Evolutionary conservation across 35 echinoderm and acorn worm species (phyloP), one percentile per base, ranked within the genome.

Genomic region (Apostichopus californicus): DNA sequence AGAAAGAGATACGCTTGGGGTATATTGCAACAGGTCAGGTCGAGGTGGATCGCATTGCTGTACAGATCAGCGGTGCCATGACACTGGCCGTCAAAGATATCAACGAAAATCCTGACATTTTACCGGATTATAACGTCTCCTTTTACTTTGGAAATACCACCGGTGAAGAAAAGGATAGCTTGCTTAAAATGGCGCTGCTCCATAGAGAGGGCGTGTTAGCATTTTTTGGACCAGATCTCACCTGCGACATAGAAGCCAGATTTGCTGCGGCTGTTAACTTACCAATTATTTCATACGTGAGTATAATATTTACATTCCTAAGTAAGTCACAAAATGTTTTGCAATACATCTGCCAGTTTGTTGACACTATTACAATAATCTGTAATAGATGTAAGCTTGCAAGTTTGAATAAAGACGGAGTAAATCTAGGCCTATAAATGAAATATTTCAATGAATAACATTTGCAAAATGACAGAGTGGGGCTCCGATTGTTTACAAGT

Each of bases 231-330:
- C 92, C 95, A 0, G 95, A 99, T 34, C 57, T 90, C 20, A 91
- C 93, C 1, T 99, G 97, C 87, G 90, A 83, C 12, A 94, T 73
- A 23, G 97, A 99, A 90, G 97, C 95, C 11, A 68, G 80, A 46
- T 87, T 99, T 7, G 97, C 95, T 8, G 93, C 95, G 1, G 93
- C 97, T 5, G 92, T 93, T 92, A 94, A 99, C 55, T 83, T 96
- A 87, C 97, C 97, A 0, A 96, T 99, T 93, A 93, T 99, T 58
- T 99, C 97, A 18, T 94, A 88, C 90, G 97, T 99, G 92, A 99
- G 93, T 98, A 92, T 21, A 72, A 75, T 61, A 12, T 61, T 61
- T 46, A 0, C 34, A 46, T 46, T 46, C 34, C 34, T 46, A 46
- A 46, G 34, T 46, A 46, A 46, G 34, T 46, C 3, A 46, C 34